These are phyloP conservation scores for Agrotis segetum DNA, from an alignment of 2,888 invertebrate species.

Conservation along the genomic window DNA sequence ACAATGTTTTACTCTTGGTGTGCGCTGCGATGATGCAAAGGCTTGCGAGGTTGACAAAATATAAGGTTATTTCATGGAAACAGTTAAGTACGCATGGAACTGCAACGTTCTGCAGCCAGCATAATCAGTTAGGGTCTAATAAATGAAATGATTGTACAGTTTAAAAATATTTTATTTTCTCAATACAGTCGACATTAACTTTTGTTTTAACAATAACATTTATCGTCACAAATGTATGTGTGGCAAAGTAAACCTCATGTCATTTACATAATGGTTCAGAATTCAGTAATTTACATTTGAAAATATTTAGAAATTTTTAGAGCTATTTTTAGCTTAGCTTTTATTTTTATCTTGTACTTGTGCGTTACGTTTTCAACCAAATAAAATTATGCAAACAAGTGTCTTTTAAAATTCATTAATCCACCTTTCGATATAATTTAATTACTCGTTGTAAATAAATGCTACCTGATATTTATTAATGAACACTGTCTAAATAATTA, in stretches of 20 bases:
- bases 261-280: slow-evolving; percentile 24
- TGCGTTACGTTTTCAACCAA: slow-evolving; percentile 17
- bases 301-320: slow-evolving; percentile 13
- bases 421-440: slow-evolving; percentile 45
- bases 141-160: slow-evolving; percentile 37
- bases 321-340: slow-evolving; percentile 21
- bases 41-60: no score
- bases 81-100: no score
- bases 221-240: slow-evolving; percentile 51
- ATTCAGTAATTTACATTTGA: slow-evolving; percentile 16
- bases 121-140: slow-evolving; percentile 21
- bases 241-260: slow-evolving; percentile 30
- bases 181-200: slow-evolving; percentile 79
- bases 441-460: slow-evolving; percentile 59
- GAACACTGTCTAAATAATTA: slow-evolving; percentile 56
- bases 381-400: slow-evolving; percentile 11
- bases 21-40: no score
- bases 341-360: slow-evolving; percentile 46
- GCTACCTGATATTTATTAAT: slow-evolving; percentile 41
- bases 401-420: slow-evolving; percentile 44
- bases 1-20: no score
- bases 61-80: no score
- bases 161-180: slow-evolving; percentile 81
- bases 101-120: no score
- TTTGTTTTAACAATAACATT: slow-evolving; percentile 66